phyloP scores from a whole-genome alignment of 1,140 invertebrate species.

The Nixonia krombeini region DNA sequence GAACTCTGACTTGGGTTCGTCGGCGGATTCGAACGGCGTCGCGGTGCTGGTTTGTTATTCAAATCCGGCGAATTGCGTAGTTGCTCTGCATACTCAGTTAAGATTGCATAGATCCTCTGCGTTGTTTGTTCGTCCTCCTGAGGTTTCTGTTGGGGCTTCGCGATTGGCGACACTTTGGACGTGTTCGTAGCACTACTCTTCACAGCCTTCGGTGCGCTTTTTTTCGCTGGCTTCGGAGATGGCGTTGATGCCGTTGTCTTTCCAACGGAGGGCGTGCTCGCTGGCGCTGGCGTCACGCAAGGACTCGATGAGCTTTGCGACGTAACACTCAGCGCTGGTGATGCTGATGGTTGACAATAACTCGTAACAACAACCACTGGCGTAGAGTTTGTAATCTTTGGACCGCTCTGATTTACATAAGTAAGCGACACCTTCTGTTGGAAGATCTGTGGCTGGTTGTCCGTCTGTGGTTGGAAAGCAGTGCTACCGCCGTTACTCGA shows the following conservation, averaged over 20 bases:
- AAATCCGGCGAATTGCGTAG: slow-evolving; percentile 83
- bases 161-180: slow-evolving; percentile 77
- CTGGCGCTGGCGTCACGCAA: slow-evolving; percentile 73
- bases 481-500: slow-evolving; percentile 56
- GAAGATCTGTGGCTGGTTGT: slow-evolving; percentile 42
- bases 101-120: slow-evolving; percentile 84
- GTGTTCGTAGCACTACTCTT: slow-evolving; percentile 74
- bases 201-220: slow-evolving; percentile 72
- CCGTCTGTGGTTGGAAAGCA: slow-evolving; percentile 55
- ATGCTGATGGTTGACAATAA: slow-evolving; percentile 76
- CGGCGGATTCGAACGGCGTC: slow-evolving; percentile 81
- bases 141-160: slow-evolving; percentile 81
- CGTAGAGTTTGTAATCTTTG: slow-evolving; percentile 71
- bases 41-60: slow-evolving; percentile 85
- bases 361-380: slow-evolving; percentile 76
- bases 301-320: slow-evolving; percentile 77
- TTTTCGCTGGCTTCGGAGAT: slow-evolving; percentile 73
- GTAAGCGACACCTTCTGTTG: slow-evolving; percentile 66
- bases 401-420: slow-evolving; percentile 69
- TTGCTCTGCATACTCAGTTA: slow-evolving; percentile 86
- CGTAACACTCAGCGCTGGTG: slow-evolving; percentile 74
- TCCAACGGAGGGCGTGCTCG: slow-evolving; percentile 62
- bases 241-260: slow-evolving; percentile 62
- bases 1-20: slow-evolving; percentile 79
- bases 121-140: slow-evolving; percentile 87